Conservation (phyloP, 2,888 invertebrate genomes). For the Peribatodes rhomboidaria region DNA sequence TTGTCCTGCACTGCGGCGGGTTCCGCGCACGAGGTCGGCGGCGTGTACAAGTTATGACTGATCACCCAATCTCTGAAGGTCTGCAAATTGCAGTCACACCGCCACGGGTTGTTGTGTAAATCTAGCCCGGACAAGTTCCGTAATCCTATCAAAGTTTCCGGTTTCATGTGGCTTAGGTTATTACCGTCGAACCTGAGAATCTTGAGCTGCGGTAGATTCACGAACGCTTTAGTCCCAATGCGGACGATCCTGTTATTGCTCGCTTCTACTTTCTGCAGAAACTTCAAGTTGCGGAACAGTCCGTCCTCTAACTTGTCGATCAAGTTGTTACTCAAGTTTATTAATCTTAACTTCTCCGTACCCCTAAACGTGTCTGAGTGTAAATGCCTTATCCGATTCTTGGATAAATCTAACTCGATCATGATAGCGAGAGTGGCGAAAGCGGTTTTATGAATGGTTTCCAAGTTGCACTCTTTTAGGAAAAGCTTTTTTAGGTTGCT, state of each 20-base stretch:
- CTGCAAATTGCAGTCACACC: slow-evolving; percentile 94
- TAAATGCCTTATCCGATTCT: slow-evolving; percentile 89
- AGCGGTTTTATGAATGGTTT: slow-evolving; percentile 89
- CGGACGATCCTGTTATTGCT: slow-evolving; percentile 91
- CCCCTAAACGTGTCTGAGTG: slow-evolving; percentile 91
- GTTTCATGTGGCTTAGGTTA: slow-evolving; percentile 89
- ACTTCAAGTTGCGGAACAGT: slow-evolving; percentile 91
- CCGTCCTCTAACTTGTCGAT: slow-evolving; percentile 91
- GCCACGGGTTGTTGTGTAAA: slow-evolving; percentile 94
- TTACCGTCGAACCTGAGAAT: slow-evolving; percentile 92
- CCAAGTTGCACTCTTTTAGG: slow-evolving; percentile 91
- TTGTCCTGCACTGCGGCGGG: slow-evolving; percentile 89
- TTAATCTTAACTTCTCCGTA: slow-evolving; percentile 90
- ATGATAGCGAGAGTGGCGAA: slow-evolving; percentile 92
- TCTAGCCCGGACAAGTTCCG: slow-evolving; percentile 91
- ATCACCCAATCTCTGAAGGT: slow-evolving; percentile 92
- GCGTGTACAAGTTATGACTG: slow-evolving; percentile 90
- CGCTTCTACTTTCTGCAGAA: slow-evolving; percentile 92
- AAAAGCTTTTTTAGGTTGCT: slow-evolving; percentile 94
- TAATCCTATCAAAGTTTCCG: slow-evolving; percentile 89
- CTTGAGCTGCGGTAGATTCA: slow-evolving; percentile 89
- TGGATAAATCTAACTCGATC: slow-evolving; percentile 93
- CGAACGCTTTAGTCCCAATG: slow-evolving; percentile 91
- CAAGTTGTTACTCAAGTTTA: slow-evolving; percentile 92
- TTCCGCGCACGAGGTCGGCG: slow-evolving; percentile 91